Evolutionary conservation across 2,797 vertebrate genomes (phyloP), one percentile per base, ranked within the genome.

Genomic region (Chloroceryle inda): DNA sequence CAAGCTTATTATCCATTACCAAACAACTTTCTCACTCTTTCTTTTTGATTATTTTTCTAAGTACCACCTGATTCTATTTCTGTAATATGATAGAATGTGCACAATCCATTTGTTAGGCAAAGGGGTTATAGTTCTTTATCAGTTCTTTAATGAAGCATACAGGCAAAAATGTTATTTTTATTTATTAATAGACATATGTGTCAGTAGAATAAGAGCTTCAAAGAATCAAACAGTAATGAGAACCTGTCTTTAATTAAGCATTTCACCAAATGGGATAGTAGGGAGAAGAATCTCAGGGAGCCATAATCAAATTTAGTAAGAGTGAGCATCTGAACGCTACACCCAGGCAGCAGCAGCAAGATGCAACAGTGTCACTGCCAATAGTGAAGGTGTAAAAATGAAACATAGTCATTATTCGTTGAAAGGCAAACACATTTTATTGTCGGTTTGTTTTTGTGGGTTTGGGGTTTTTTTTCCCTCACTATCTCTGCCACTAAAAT

Each of bases 391-490:
- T 81, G 9, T n/a, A 94, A 95, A 95, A 53, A 76, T n/a, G 93
- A 61, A 73, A 61, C 4, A 59, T 0, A 38, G 17, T 61, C 2
- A 27, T 58, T 63, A 15, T 47, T 85, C 62, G 75, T 75, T 66
- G 69, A 33, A 84, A 12, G 2, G 6, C 5, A 92, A 78, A 4
- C 1, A 35, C 38, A 76, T 38, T 44, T 72, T 58, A 35, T 38
- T 8, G 20, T 19, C 3, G 10, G 37, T 37, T 37, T 37, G 37
- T 37, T 37, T 37, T 37, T 37, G 37, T 37, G 37, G 29, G 1
- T 4, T 2, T 5, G 4, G 22, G 6, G 14, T 19, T 16, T 26
- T 29, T 14, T 2, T 1, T 3, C 10, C 6, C 8, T 24, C 13
- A 20, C 14, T n/a, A 1, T 5, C 49, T 92, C 8, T 18, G 61